Percentiles rank a stretch among this genome's conserved stretches.
These are phyloP conservation scores for Adela reaumurella DNA, from an alignment of 2,888 invertebrate genomes.

Conservation along the genomic window DNA sequence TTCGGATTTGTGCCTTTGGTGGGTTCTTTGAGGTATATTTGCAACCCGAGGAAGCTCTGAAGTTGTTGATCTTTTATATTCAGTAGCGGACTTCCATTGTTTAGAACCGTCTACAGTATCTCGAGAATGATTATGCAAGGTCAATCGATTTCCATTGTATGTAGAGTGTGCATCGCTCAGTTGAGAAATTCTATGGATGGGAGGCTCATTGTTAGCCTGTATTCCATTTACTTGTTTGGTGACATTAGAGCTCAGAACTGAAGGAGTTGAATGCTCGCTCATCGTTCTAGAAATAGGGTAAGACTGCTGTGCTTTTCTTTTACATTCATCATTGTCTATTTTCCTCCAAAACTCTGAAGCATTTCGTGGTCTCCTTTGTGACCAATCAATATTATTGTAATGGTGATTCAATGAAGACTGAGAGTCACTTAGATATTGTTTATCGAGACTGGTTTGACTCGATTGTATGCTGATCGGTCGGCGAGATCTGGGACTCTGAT, in stretches of 20 bases:
- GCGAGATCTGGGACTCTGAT: constrained; percentile 68
- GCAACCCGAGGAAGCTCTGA: constrained; percentile 31
- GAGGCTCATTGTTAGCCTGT: neutral
- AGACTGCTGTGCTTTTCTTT: constrained; percentile 30
- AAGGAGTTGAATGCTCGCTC: constrained; percentile 33
- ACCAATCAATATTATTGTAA: constrained; percentile 20
- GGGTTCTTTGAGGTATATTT: constrained; percentile 38
- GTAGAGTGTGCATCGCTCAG: neutral
- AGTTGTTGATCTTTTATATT: constrained; percentile 40
- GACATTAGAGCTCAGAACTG: constrained; percentile 16
- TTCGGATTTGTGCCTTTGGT: constrained; percentile 45
- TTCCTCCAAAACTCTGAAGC: constrained; percentile 64
- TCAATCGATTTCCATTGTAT: constrained; percentile 28
- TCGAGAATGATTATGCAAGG: constrained; percentile 24
- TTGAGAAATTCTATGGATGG: neutral
- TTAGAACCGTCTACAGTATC: constrained; percentile 39
- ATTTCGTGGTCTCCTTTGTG: constrained; percentile 41
- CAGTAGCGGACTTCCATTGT: constrained; percentile 48
- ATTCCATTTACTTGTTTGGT: neutral
- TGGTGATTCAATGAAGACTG: constrained; percentile 29
- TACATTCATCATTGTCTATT: constrained; percentile 52
- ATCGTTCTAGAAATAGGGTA: constrained; percentile 34
- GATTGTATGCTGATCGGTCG: constrained; percentile 67
- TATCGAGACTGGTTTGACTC: constrained; percentile 38
- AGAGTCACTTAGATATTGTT: constrained; percentile 49